Conservation (phyloP, 2,113 vertebrate species). For the Dasyornis broadbenti region DNA sequence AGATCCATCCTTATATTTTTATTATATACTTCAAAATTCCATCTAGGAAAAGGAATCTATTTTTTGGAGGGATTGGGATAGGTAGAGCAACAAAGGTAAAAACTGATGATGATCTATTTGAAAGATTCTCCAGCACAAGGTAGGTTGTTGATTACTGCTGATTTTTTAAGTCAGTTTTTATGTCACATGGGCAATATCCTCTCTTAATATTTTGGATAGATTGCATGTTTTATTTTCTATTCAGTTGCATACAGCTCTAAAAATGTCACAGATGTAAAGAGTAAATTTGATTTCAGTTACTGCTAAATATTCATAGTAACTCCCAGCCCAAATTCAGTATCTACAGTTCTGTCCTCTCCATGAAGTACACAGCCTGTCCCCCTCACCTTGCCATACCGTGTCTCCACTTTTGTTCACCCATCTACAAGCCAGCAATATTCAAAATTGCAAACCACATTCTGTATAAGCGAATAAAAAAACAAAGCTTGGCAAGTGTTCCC, state of each 20-base stretch:
- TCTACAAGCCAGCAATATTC: not conserved
- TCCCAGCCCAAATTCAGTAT: not conserved
- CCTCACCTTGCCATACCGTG: not conserved
- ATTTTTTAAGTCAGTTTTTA: not conserved
- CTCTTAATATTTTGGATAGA: not conserved
- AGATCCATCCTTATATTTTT: not conserved
- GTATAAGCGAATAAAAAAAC: not conserved
- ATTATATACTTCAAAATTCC: not conserved
- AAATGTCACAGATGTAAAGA: not conserved
- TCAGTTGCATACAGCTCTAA: not conserved
- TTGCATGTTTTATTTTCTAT: not conserved
- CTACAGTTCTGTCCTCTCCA: not conserved
- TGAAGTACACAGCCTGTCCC: too few relatives aligned
- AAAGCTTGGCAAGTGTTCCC: not conserved
- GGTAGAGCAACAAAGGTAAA: not conserved
- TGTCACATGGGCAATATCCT: not conserved
- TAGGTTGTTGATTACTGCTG: not conserved
- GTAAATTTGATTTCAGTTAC: not conserved
- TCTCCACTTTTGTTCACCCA: not conserved
- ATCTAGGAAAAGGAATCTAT: accelerated
- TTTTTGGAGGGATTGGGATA: not conserved
- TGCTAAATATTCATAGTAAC: not conserved
- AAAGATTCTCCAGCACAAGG: not conserved
- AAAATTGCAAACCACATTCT: not conserved
- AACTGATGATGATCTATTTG: not conserved